Evolutionary conservation across 2,888 invertebrate genomes (phyloP).

Genomic region (Melipona beecheii): DNA sequence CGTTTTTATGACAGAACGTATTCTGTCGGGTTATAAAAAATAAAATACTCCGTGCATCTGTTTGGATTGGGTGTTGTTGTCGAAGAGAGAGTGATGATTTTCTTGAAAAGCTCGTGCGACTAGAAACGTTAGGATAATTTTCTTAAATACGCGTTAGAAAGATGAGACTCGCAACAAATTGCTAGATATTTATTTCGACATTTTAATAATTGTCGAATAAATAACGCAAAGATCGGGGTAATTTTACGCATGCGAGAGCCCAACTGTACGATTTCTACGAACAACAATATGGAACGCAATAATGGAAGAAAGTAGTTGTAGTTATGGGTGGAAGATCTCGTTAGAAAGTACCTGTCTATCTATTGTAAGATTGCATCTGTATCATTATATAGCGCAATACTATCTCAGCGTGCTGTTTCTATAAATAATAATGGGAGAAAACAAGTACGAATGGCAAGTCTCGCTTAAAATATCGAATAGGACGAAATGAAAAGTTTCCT

Average conservation of each 20-base stretch:
- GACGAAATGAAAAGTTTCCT: too few species aligned
- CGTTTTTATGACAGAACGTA: too few species aligned
- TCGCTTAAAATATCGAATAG: neutral
- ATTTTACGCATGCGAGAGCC: neutral
- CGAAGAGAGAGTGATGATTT: neutral
- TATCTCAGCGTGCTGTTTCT: too few species aligned
- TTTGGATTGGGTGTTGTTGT: neutral
- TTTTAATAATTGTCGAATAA: neutral
- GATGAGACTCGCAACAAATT: neutral
- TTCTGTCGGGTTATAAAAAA: too few species aligned
- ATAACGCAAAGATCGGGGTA: neutral
- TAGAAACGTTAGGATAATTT: neutral
- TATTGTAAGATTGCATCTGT: neutral
- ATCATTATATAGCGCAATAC: neutral
- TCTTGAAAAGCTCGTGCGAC: neutral
- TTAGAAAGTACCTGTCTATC: conserved; percentile 7
- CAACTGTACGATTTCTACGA: too few species aligned
- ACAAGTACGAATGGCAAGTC: neutral
- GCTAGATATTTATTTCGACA: neutral
- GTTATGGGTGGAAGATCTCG: neutral
- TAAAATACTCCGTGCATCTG: too few species aligned
- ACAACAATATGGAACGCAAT: neutral
- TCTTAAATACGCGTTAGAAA: neutral
- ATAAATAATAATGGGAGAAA: too few species aligned
- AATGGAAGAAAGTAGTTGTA: neutral